Base-by-base conservation (phyloP, 2,113 vertebrate species). In the Lamprologus callipterus region DNA sequence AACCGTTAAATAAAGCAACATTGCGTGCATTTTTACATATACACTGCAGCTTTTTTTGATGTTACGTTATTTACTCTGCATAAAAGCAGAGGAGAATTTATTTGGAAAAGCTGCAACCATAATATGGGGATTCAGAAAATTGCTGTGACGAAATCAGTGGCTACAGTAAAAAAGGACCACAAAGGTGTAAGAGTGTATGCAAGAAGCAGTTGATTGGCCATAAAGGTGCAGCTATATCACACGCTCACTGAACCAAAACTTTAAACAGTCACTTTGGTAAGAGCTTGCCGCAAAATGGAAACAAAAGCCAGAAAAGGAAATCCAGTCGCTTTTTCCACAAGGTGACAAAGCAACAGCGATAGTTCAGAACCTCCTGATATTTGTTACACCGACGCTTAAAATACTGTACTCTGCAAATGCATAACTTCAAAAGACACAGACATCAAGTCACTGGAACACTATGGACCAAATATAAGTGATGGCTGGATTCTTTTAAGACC, bases 101-200 rank as follows among this genome's bases (percentile, higher is more conserved):
- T 92, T 89, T 89, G 37, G 58, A 92, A 63, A 88, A 49, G 31
- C 58, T 42, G 54, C 37, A 88, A 90, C 88, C 90, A 88, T 91
- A 89, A 92, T 88, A 37, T 78, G 2, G n/a, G 68, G 81, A 85
- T 82, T 42, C 3, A 33, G 37, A 81, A 80, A 89, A 85, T 7
- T 88, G 53, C 58, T 78, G 58, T 70, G 49, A 73, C 3, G 3
- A 54, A 91, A 92, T 88, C 68, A 88, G 13, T 26, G 17, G 73
- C 53, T 83, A 33, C 57, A 82, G 85, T 28, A 33, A 85, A 85
- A 85, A 85, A 80, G 55, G 87, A 53, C 45, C 55, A 3, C 55
- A 81, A 31, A 84, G 79, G 83, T 87, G 88, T 82, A 23, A 12
- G 82, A 47, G 12, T n/a, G 51, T 26, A 53, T 49, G 37, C 17